Evolutionary conservation across 1,140 invertebrate species (phyloP).

Genomic region (Apis florea): DNA sequence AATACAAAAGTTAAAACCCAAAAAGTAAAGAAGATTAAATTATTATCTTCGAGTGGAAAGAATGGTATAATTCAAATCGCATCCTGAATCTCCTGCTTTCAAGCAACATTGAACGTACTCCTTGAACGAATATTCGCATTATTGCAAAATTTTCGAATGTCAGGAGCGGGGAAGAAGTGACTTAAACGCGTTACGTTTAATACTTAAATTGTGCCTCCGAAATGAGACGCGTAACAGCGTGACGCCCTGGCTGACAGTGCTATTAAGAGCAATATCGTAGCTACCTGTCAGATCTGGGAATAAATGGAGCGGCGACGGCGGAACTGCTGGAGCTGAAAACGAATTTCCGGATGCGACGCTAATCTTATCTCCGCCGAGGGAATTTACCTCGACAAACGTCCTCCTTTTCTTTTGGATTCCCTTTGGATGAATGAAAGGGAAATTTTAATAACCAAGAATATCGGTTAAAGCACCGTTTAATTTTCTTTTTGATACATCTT

Average conservation of each 20-base stretch:
- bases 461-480: no score
- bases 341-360: slow-evolving; percentile 49
- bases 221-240: slow-evolving; percentile 47
- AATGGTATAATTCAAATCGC: neutral
- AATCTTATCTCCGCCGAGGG: slow-evolving; percentile 36
- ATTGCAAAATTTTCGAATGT: neutral
- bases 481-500: no score
- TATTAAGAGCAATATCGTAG: slow-evolving; percentile 52
- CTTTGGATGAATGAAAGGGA: neutral
- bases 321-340: slow-evolving; percentile 46
- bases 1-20: no score
- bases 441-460: neutral
- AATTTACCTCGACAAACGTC: slow-evolving; percentile 38
- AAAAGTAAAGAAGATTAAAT: no score
- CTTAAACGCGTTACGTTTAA: slow-evolving; percentile 31
- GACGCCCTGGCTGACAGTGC: slow-evolving; percentile 40
- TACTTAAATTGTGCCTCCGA: slow-evolving; percentile 43
- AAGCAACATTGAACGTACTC: neutral
- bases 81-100: neutral
- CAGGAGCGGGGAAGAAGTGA: neutral
- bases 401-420: neutral
- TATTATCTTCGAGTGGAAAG: no score
- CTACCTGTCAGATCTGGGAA: slow-evolving; percentile 40
- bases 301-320: slow-evolving; percentile 49
- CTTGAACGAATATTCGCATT: neutral